A percentile compares a stretch with the other conserved stretches of the same genome.
Evolutionary conservation across 92 coral and sea anemone genomes (phyloP).

Genomic region (Siderastrea siderea): DNA sequence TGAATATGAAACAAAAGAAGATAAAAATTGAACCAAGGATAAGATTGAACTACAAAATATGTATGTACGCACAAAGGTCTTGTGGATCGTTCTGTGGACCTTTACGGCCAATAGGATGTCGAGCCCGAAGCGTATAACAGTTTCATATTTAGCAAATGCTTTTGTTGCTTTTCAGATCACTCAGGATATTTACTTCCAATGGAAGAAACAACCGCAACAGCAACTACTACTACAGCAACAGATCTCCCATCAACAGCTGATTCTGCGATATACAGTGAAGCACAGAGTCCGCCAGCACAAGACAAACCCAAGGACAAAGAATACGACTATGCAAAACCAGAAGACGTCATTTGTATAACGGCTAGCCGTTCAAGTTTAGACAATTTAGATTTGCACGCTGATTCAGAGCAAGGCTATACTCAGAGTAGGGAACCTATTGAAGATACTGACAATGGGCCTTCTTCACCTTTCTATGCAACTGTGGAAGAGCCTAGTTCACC

Average conservation of each 20-base stretch:
- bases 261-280: conserved; percentile 7
- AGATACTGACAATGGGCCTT: neutral
- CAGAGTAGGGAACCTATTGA: neutral
- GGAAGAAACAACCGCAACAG: neutral
- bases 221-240: neutral
- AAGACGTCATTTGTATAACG: neutral
- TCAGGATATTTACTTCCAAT: conserved; percentile 42
- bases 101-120: neutral
- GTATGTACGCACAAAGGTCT: too few relatives aligned
- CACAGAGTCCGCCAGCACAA: neutral
- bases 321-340: conserved; percentile 41
- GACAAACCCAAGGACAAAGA: conserved; percentile 17
- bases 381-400: conserved; percentile 5
- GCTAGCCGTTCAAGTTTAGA: conserved; percentile 20
- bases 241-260: neutral
- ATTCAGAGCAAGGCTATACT: neutral
- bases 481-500: conserved; percentile 28
- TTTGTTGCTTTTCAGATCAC: conserved; percentile 2
- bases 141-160: too few relatives aligned
- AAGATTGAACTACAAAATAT: too few relatives aligned
- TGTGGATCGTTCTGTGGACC: neutral
- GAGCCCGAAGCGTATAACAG: too few relatives aligned
- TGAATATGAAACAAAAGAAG: too few relatives aligned
- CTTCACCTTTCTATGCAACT: conserved; percentile 24
- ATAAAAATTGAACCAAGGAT: too few relatives aligned